A percentile compares a stretch with the other conserved stretches of the same genome.
These are phyloP conservation scores for Holocentrus rufus DNA, from an alignment of 2,797 vertebrate species.

Conservation along the genomic window DNA sequence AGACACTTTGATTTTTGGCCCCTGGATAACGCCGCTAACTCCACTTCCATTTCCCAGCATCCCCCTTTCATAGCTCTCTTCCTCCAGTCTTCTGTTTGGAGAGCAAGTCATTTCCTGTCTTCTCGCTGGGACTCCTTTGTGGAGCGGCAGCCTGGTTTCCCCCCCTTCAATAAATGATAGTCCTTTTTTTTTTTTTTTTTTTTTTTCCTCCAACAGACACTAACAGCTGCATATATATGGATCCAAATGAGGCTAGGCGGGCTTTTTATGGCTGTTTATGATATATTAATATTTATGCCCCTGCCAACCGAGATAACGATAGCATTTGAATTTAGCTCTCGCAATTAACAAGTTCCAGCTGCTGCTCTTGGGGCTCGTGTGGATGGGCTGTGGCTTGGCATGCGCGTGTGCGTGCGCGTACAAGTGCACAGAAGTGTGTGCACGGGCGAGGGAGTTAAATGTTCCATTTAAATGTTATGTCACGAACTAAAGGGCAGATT, in stretches of 20 bases:
- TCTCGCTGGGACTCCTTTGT: constrained; percentile 32
- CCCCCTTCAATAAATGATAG: constrained; percentile 53
- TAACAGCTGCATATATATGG: constrained; percentile 76
- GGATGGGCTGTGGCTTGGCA: constrained; percentile 15
- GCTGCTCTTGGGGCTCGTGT: constrained; percentile 49
- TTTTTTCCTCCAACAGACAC: constrained; percentile 47
- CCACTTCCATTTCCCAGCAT: constrained; percentile 39
- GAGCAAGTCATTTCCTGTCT: constrained; percentile 63
- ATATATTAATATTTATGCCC: constrained; percentile 80
- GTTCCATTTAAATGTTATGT: constrained; percentile 73
- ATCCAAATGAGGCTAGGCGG: constrained; percentile 65
- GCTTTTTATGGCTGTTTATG: constrained; percentile 72
- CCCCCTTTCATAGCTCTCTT: constrained; percentile 24
- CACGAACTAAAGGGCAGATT: constrained; percentile 67
- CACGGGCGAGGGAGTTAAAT: constrained; percentile 54
- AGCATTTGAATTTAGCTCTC: constrained; percentile 72
- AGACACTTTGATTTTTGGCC: constrained; percentile 25
- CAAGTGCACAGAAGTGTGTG: constrained; percentile 34
- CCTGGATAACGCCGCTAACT: constrained; percentile 4
- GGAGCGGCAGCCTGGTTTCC: constrained; percentile 19
- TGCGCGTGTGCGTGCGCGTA: background rate
- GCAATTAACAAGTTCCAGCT: constrained; percentile 76
- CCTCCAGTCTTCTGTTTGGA: constrained; percentile 32
- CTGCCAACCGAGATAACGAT: constrained; percentile 64
- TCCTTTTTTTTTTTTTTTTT: constrained; percentile 31